Evolutionary conservation across 2,888 invertebrate species (phyloP).

Genomic region (Dilophus febrilis): DNA sequence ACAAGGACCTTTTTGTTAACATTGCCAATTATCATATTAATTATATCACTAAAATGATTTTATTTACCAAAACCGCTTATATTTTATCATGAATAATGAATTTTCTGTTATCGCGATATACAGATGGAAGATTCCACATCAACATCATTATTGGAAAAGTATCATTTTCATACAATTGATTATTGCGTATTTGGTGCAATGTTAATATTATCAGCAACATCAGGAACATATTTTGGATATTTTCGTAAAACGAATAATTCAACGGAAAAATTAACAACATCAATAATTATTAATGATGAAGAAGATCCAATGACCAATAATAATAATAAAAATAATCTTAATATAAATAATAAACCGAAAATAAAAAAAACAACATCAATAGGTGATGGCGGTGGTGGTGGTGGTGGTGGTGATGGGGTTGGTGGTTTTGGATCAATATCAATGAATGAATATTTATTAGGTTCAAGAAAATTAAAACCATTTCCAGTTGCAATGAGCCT

Average conservation of each 20-base stretch:
- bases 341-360: conserved; percentile 9
- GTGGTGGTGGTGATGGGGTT: conserved; percentile 12
- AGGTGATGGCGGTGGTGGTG: conserved; percentile 3
- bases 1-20: no score
- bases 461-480: conserved; percentile 52
- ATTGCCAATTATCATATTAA: no score
- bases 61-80: no score
- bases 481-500: conserved; percentile 77
- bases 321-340: no score
- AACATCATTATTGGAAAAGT: background rate
- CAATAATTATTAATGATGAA: background rate
- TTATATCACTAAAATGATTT: no score
- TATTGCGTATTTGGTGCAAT: conserved; percentile 56
- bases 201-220: conserved; percentile 51
- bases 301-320: background rate
- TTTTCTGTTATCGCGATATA: no score
- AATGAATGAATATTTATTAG: conserved; percentile 58
- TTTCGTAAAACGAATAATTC: conserved; percentile 9
- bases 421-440: conserved; percentile 32
- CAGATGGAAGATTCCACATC: no score
- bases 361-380: background rate
- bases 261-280: background rate
- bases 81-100: no score
- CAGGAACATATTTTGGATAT: conserved; percentile 49
- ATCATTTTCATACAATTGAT: conserved; percentile 30